Evolutionary conservation across 2,797 vertebrate genomes (phyloP), one percentile per base, ranked within the genome.

Genomic region (Sebastes miniatus): DNA sequence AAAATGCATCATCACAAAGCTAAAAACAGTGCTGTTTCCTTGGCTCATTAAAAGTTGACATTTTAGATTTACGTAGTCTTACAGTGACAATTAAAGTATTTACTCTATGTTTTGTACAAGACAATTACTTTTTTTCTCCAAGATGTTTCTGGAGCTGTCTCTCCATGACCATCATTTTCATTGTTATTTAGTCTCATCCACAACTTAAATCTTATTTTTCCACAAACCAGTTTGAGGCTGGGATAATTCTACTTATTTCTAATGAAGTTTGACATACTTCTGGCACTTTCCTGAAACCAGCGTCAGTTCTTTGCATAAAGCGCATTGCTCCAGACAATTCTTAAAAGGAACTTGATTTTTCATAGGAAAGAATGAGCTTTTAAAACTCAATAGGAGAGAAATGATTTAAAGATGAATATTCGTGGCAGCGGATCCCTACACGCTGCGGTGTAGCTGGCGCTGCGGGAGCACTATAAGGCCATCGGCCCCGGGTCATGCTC

Each of bases 401-500:
- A 88, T 69, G 14, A 71, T 16, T 59, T 66, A 24, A 77, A 80
- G 79, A n/a, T 47, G 74, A 58, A 68, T 69, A 31, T 54, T 39
- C 4, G 4, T 80, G 56, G 27, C 74, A 14, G 77, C 32, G 4
- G 36, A 22, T 31, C 25, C 14, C 6, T 20, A 24, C 43, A 18
- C 76, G 24, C 31, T 34, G 77, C 7, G 3, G 67, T 32, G 73
- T 43, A 66, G 63, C 73, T 32, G 69, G 58, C 56, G 36, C 83
- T 63, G 77, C 11, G 75, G 74, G 62, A 79, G 83, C 63, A 13
- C 61, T n/a, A 52, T 68, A 20, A 6, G 63, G 50, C 89, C 75
- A 25, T 76, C 79, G 31, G 39, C 56, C 58, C 36, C 32, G 39
- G 79, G 86, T 87, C 87, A 78, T n/a, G 71, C 87, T 90, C 24